Conservation (phyloP, 2,113 vertebrate genomes). For the Peucedramus taeniatus region DNA sequence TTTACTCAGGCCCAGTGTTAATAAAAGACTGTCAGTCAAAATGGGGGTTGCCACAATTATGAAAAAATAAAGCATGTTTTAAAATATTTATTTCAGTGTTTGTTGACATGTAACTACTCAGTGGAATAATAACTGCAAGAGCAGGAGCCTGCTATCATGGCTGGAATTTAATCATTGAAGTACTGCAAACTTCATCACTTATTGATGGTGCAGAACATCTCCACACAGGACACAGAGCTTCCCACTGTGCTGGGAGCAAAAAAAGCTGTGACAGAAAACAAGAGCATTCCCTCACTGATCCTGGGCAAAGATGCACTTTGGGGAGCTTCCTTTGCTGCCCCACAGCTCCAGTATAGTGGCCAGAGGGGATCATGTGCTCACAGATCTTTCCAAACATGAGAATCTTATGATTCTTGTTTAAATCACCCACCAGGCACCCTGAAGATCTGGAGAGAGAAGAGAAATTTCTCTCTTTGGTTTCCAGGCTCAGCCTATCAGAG, state of each 20-base stretch:
- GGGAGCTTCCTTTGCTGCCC: background rate
- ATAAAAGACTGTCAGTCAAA: background rate
- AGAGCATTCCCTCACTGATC: background rate
- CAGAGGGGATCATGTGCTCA: background rate
- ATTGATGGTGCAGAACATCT: background rate
- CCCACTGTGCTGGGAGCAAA: background rate
- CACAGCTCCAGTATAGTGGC: too few relatives aligned
- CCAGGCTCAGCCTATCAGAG: background rate
- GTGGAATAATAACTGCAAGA: background rate
- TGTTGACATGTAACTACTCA: background rate
- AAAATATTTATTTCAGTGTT: background rate
- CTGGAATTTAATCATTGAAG: background rate
- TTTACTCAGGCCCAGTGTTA: background rate
- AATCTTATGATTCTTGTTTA: accelerated
- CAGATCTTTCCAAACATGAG: background rate
- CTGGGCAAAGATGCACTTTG: accelerated
- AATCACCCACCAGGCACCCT: background rate
- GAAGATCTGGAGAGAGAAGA: background rate
- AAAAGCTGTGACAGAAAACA: background rate
- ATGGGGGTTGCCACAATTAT: background rate
- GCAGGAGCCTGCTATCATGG: background rate
- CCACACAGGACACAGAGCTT: background rate
- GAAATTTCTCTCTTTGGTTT: background rate
- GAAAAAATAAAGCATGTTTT: background rate
- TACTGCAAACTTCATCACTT: background rate